Evolutionary conservation across 2,888 invertebrate genomes (phyloP), one percentile per base, ranked within the genome.

Genomic region (Cephus nigrinus): DNA sequence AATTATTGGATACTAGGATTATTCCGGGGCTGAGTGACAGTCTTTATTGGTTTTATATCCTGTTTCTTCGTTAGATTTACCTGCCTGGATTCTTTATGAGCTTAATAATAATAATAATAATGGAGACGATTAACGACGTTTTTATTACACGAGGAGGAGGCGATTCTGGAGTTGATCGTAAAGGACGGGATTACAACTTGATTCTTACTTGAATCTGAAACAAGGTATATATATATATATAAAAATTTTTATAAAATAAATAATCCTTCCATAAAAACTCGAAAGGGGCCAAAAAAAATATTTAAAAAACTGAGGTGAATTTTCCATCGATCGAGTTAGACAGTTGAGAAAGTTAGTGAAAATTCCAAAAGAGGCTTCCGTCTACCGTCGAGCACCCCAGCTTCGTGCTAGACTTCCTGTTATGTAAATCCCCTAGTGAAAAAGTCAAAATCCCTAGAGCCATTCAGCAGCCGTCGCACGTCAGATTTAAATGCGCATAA

Each of bases 401-500:
- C 23, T 55, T 55, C 55, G 2, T 55, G 23, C 55, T 5, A 23
- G 55, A 55, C 9, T 55, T 55, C 55, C 23, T 55, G 55, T 55
- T 55, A 55, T 55, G 55, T 55, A 55, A 55, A 55, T 55, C 9
- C 9, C 55, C 55, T 55, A 55, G 55, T 55, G 55, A 33, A 71
- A 71, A 71, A 71, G 32, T 71, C 71, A 33, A 71, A 71, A 71
- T 71, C 71, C 71, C 71, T 33, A 33, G 12, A 71, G 31, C 71
- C 71, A 32, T 71, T 15, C 71, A 31, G 31, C 71, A 31, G 71
- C 71, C 31, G 71, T 31, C 71, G 71, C 71, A 33, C 71, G 71
- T 32, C 31, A 32, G 71, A 71, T 71, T 71, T 71, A 33, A 71
- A 71, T 71, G 31, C 71, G 33, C 71, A 71, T 71, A 71, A 71